These are phyloP conservation scores for Archaeoteleia sp. DNA, from an alignment of 2,888 invertebrate species.

Conservation along the genomic window DNA sequence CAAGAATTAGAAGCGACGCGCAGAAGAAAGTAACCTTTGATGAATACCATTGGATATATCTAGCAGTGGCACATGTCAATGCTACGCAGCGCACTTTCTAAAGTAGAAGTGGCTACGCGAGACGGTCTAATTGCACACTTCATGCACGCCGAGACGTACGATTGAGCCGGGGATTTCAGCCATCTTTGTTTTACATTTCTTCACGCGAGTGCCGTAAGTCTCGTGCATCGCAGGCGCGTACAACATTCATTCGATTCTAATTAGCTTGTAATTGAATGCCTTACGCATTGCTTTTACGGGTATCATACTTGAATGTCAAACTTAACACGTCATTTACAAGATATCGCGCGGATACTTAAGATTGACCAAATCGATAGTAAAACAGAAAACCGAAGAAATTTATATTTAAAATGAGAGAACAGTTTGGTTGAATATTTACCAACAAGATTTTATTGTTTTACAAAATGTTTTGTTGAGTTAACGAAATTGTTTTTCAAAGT, in stretches of 20 bases:
- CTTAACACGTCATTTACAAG: slow-evolving; percentile 41
- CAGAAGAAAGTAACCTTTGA: slow-evolving; percentile 29
- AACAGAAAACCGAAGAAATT: not conserved
- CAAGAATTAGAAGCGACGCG: slow-evolving; percentile 2
- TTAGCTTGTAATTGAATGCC: slow-evolving; percentile 62
- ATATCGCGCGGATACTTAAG: slow-evolving; percentile 21
- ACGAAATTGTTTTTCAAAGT: too few relatives aligned
- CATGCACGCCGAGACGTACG: slow-evolving; percentile 58
- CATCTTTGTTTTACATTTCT: slow-evolving; percentile 33
- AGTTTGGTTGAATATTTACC: too few relatives aligned
- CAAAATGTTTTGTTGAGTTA: too few relatives aligned
- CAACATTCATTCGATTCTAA: slow-evolving; percentile 54
- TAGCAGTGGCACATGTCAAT: slow-evolving; percentile 28
- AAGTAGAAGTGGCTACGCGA: slow-evolving; percentile 59
- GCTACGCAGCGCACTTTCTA: slow-evolving; percentile 43
- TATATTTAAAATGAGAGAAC: not conserved
- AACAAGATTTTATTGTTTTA: too few relatives aligned
- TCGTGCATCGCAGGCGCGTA: slow-evolving; percentile 24
- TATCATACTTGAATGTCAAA: too few relatives aligned
- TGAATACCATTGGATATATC: slow-evolving; percentile 26
- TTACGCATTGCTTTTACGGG: slow-evolving; percentile 46
- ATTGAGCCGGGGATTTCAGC: slow-evolving; percentile 36
- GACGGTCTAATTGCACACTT: slow-evolving; percentile 68
- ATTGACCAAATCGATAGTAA: slow-evolving; percentile 18
- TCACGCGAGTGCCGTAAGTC: not conserved